Percentiles rank a stretch among this genome's conserved stretches.
These are phyloP conservation scores for Diceros bicornis DNA, from an alignment of 2,797 vertebrate species.

Conservation along the genomic window DNA sequence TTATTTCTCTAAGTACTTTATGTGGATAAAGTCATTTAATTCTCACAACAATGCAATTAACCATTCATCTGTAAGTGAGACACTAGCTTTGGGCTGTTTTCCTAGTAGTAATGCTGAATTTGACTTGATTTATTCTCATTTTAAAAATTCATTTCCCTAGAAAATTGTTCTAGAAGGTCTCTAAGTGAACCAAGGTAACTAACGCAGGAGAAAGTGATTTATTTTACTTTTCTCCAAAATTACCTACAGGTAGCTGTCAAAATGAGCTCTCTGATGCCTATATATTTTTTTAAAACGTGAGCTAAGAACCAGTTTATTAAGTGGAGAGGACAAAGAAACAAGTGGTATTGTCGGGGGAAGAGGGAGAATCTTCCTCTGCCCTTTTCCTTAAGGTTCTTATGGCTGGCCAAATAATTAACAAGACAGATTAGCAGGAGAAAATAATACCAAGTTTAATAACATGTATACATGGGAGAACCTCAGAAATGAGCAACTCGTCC, in stretches of 20 bases:
- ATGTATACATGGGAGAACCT: no score
- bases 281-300: background rate
- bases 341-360: no score
- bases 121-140: conserved; percentile 45
- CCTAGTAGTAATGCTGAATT: background rate
- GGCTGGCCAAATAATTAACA: no score
- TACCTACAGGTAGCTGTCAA: background rate
- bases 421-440: no score
- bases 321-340: background rate
- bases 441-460: no score
- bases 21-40: background rate
- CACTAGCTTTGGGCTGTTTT: background rate
- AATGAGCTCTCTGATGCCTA: background rate
- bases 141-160: background rate
- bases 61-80: background rate
- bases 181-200: background rate
- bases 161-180: background rate
- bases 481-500: no score
- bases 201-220: background rate
- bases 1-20: background rate
- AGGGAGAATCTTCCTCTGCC: no score
- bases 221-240: background rate
- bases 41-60: background rate
- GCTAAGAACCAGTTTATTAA: background rate
- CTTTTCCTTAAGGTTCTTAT: no score